Evolutionary conservation across 2,797 vertebrate species (phyloP).

Genomic region (Oceanodroma leucorhoa): DNA sequence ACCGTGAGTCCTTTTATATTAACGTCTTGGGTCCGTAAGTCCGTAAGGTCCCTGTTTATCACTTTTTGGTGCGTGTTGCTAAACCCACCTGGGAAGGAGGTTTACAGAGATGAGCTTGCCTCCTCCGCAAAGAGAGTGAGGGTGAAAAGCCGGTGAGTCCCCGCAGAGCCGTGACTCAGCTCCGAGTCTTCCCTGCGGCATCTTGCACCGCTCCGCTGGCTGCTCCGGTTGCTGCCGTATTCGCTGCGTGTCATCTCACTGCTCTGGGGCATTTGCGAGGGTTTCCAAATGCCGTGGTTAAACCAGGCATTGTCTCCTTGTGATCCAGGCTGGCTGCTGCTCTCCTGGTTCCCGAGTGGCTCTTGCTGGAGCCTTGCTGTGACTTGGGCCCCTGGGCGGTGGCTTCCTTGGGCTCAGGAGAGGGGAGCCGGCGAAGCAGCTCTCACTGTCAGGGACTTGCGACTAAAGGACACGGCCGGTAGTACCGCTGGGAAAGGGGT

Average conservation of each 20-base stretch:
- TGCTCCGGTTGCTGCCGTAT: fast-evolving
- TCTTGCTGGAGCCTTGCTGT: not conserved
- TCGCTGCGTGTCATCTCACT: fast-evolving
- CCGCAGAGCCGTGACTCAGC: fast-evolving
- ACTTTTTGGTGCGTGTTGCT: not conserved
- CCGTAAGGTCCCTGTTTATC: fast-evolving
- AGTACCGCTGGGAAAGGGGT: not conserved
- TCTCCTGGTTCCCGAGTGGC: not conserved
- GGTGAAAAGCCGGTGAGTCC: not conserved
- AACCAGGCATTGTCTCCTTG: not conserved
- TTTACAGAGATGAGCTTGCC: not conserved
- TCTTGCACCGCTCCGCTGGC: fast-evolving
- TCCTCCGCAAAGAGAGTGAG: not conserved
- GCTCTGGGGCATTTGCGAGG: not conserved
- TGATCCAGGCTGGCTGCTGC: not conserved
- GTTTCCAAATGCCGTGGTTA: not conserved
- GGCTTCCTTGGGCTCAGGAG: not conserved
- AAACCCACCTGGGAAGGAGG: not conserved
- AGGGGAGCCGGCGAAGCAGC: not conserved
- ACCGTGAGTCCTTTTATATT: fast-evolving
- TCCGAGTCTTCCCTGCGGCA: fast-evolving
- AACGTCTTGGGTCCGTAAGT: fast-evolving
- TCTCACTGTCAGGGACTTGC: fast-evolving
- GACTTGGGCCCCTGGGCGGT: fast-evolving
- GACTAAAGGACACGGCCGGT: fast-evolving